Percentiles rank a stretch among this genome's conserved stretches.
Evolutionary conservation across 2,113 vertebrate species (phyloP).

Genomic region (Lagopus leucura): DNA sequence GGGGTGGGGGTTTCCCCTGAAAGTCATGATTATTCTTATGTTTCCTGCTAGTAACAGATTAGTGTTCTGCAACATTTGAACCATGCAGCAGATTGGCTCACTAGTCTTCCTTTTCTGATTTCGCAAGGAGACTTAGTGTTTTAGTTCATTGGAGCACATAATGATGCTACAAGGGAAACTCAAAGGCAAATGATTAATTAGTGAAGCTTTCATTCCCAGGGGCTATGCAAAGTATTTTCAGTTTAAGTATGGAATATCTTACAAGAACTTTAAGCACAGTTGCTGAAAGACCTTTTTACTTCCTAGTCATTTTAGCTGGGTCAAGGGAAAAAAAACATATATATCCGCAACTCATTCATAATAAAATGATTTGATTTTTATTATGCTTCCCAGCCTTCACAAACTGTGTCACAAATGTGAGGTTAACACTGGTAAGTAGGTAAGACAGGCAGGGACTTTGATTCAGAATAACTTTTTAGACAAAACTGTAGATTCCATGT

Average conservation of each 20-base stretch:
- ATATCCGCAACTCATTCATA: background rate
- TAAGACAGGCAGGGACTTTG: background rate
- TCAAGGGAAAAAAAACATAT: constrained; percentile 11
- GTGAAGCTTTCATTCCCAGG: constrained; percentile 11
- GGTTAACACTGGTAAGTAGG: background rate
- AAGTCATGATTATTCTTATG: background rate
- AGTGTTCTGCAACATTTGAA: background rate
- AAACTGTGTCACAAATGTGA: background rate
- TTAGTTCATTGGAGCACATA: constrained; percentile 49
- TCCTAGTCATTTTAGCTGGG: constrained; percentile 3
- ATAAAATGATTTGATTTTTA: constrained; percentile 4
- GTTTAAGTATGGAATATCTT: constrained; percentile 8
- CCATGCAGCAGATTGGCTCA: background rate
- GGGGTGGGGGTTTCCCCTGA: background rate
- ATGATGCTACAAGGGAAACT: constrained; percentile 42
- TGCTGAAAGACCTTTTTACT: constrained; percentile 17
- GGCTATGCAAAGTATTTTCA: background rate
- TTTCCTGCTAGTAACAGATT: background rate
- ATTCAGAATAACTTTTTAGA: background rate
- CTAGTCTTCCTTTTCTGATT: background rate
- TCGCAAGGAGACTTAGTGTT: background rate
- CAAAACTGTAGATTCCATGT: background rate
- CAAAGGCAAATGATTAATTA: constrained; percentile 55
- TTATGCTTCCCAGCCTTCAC: background rate
- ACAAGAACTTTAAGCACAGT: background rate